Evolutionary conservation across 1,140 invertebrate genomes (phyloP), one percentile per base, ranked within the genome.

Genomic region (Teleopsis dalmanni): DNA sequence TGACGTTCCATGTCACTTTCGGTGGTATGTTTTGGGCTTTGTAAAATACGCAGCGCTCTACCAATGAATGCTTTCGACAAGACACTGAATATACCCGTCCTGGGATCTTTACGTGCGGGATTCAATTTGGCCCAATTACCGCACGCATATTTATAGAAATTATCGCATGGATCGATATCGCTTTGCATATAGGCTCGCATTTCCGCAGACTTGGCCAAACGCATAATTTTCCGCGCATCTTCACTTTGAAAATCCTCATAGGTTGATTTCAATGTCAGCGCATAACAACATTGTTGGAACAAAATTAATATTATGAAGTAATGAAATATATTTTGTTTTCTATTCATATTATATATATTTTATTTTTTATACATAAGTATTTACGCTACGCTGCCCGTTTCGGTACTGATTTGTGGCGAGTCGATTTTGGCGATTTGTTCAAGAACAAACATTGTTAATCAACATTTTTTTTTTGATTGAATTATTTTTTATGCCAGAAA

Each of bases 131-230:
- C 55, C 67, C 77, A 83, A 18, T 71, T 73, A 5, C 82, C 81
- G 53, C 82, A 84, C 3, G 81, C 74, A 52, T 81, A 82, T 21
- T 73, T 50, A 56, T 87, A 88, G 64, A 88, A 90, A 60, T 88
- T 81, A 27, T 84, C 74, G 52, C 87, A 90, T 0, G 87, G 85
- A 56, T 81, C 69, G 1, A 80, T 75, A 1, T 46, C 13, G 1
- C 14, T 4, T 7, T 58, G 36, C 21, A 67, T 57, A 14, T 54
- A 64, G 38, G 56, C 59, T 4, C 41, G 46, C 51, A 67, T 67
- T 27, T 57, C 61, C 6, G 64, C 64, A 10, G 64, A 54, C 47
- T 67, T 67, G 21, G 66, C 40, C 48, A 52, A 48, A 75, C 76
- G 58, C 26, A 48, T 22, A 21, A 52, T n/a, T 37, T 52, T 22